Evolutionary conservation across 64 coral and sea anemone genomes (phyloP).

Genomic region (Dendrophyllia cribrosa): DNA sequence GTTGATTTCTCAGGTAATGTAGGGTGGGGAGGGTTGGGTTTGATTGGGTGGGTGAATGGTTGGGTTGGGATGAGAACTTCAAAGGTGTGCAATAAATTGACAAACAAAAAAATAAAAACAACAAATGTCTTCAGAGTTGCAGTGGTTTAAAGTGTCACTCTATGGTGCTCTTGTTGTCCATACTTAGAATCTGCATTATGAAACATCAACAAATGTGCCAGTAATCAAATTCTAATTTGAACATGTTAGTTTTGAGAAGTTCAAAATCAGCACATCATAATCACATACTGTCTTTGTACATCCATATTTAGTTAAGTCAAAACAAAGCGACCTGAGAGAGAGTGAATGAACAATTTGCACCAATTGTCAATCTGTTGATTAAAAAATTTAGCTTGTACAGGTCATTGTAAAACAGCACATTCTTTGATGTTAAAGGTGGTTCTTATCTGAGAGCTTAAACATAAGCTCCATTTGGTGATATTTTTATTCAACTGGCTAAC

Average conservation of each 20-base stretch:
- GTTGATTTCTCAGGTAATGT: not conserved
- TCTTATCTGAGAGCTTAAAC: not conserved
- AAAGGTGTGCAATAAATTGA: slow-evolving; percentile 20
- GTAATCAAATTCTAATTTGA: not conserved
- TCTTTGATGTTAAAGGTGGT: too few relatives aligned
- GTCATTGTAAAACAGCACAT: too few relatives aligned
- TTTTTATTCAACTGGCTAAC: not conserved
- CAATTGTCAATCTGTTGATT: too few relatives aligned
- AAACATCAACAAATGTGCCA: not conserved
- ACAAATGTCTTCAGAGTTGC: not conserved
- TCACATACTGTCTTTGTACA: too few relatives aligned
- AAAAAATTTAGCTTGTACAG: too few relatives aligned
- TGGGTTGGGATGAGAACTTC: not conserved
- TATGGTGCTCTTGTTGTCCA: not conserved
- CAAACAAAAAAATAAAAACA: not conserved
- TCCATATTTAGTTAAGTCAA: not conserved
- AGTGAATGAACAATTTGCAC: too few relatives aligned
- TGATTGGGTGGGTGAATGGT: not conserved
- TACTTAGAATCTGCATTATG: too few relatives aligned
- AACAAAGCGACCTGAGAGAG: too few relatives aligned
- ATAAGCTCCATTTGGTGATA: not conserved
- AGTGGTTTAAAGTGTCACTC: not conserved
- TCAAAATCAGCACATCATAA: too few relatives aligned
- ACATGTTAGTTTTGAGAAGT: not conserved
- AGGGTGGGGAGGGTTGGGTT: not conserved